phyloP scores from a whole-genome alignment of 2,797 vertebrate species.

The Notolepis coatsorum region DNA sequence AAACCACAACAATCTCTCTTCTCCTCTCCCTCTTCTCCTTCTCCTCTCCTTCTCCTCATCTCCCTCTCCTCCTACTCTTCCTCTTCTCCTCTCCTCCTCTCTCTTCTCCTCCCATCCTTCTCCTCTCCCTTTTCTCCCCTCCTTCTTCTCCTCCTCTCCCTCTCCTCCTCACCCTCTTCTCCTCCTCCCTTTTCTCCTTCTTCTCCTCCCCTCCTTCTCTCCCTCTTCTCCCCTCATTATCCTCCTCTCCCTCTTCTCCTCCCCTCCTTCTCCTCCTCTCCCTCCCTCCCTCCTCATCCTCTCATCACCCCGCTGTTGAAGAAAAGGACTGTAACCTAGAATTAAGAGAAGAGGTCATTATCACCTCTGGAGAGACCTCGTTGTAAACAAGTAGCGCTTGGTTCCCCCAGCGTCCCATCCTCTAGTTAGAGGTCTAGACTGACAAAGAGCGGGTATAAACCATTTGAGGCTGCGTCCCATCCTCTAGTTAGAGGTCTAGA shows the following conservation, averaged over 20 bases:
- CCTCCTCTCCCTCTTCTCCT: no score
- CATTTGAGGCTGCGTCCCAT: no score
- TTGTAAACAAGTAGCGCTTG: no score
- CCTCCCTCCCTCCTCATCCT: constrained; percentile 5
- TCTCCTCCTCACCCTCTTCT: background rate
- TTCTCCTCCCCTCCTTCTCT: background rate
- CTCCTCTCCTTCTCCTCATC: no score
- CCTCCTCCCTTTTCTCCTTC: background rate
- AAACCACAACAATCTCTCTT: background rate
- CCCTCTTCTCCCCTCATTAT: constrained; percentile 4
- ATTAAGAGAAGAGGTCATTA: no score
- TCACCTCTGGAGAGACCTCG: no score
- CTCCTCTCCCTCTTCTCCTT: background rate
- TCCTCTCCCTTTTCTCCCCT: background rate
- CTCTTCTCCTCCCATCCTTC: background rate
- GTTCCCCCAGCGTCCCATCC: no score
- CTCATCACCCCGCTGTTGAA: background rate
- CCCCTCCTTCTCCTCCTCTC: constrained; percentile 34
- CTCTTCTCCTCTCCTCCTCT: background rate
- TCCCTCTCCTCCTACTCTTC: no score
- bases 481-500: no score
- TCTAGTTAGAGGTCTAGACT: no score
- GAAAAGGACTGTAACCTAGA: background rate
- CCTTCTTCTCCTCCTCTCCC: background rate
- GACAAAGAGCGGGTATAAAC: no score